These are phyloP conservation scores for Leptopilina myrica DNA, from an alignment of 2,888 invertebrate genomes.

Conservation along the genomic window DNA sequence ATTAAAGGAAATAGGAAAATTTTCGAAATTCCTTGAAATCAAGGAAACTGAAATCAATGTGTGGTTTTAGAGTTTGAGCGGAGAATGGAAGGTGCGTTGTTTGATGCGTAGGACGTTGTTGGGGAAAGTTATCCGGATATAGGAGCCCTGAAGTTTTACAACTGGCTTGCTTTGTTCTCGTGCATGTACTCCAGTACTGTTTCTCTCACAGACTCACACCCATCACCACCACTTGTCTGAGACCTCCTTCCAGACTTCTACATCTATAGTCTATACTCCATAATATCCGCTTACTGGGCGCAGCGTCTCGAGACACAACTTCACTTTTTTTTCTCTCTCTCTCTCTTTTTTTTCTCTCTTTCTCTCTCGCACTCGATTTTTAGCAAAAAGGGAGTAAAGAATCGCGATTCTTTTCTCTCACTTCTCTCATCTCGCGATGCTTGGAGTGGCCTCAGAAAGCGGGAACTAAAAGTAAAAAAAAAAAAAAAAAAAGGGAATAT, in stretches of 20 bases:
- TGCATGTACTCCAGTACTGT: slow-evolving; percentile 11
- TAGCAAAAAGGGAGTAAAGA: neutral
- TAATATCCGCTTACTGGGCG: slow-evolving; percentile 26
- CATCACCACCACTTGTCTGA: slow-evolving; percentile 20
- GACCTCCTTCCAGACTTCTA: slow-evolving; percentile 1
- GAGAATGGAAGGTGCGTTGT: neutral
- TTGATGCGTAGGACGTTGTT: slow-evolving; percentile 6
- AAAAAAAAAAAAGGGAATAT: neutral
- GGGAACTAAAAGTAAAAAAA: slow-evolving; percentile 13
- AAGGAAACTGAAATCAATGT: neutral
- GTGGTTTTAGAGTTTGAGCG: neutral
- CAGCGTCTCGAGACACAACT: slow-evolving; percentile 19
- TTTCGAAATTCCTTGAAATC: too few relatives aligned
- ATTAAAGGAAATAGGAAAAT: too few relatives aligned
- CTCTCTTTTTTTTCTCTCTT: neutral
- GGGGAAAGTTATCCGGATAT: slow-evolving; percentile 14
- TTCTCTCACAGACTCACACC: neutral
- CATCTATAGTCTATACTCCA: slow-evolving; percentile 17
- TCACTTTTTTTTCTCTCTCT: neutral
- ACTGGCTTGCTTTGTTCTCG: slow-evolving; percentile 27
- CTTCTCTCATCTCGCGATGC: slow-evolving; percentile 14
- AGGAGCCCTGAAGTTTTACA: slow-evolving; percentile 20
- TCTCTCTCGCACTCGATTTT: neutral
- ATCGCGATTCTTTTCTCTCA: slow-evolving; percentile 17
- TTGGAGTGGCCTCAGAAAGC: slow-evolving; percentile 34